Evolutionary conservation across 2,888 invertebrate genomes (phyloP), one percentile per base, ranked within the genome.

Genomic region (Mythimna loreyi): DNA sequence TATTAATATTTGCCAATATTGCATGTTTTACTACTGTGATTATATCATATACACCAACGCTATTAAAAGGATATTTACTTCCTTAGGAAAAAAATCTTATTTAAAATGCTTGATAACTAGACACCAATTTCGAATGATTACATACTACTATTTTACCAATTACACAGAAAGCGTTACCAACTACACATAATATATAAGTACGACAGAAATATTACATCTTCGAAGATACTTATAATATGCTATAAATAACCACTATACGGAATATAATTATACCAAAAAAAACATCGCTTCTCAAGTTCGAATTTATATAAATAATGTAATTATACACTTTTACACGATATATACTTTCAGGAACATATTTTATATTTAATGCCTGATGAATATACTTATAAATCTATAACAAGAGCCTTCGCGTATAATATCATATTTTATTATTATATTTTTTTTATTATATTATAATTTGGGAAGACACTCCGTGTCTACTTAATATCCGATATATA

Each of bases 81-180:
- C 9, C 16, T 59, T 23, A 30, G 9, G 28, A 59, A 59, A 23
- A 28, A n/a, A 21, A 16, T 19, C 45, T 59, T 16, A 2, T 21
- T n/a, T 28, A 5, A 30, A 30, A 59, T 47, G 59, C 47, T 59
- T 59, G 73, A 73, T 53, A 70, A 73, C 73, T 64, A 64, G 36
- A 53, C 65, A 47, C 45, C 52, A 72, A 23, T 28, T 30, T n/a
- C 13, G 9, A 40, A 36, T 16, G 8, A 7, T 25, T 28, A 19
- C 9, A 2, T 28, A n/a, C 8, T 52, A 52, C 25, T 9, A 9
- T 28, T 52, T 53, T n/a, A 30, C 9, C 16, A 25, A 16, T 43
- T 45, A 45, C 40, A 45, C 8, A 45, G n/a, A 45, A n/a, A n/a
- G 7, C 8, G 0, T n/a, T 33, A 8, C 2, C 2, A 43, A 8